Conservation (phyloP, 2,888 invertebrate genomes). For the Hyalella azteca region DNA sequence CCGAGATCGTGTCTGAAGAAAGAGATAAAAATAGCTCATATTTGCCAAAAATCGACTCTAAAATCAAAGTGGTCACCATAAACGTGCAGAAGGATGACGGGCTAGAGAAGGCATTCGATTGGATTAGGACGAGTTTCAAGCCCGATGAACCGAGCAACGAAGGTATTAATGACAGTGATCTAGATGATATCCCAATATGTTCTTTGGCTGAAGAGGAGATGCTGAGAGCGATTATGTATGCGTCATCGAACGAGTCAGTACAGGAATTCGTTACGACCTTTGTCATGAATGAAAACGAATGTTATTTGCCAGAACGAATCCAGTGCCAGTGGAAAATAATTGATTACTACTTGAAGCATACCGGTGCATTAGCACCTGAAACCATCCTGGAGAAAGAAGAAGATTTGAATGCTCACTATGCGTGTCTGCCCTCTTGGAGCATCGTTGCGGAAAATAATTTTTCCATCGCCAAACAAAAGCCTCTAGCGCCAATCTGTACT, state of each 20-base stretch:
- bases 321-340: constrained; percentile 43
- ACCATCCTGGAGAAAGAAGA: background rate
- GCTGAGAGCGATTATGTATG: constrained; percentile 46
- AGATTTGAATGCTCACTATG: background rate
- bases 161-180: constrained; percentile 38
- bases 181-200: constrained; percentile 47
- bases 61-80: constrained; percentile 10
- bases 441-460: no score
- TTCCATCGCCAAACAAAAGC: no score
- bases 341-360: constrained; percentile 23
- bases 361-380: background rate
- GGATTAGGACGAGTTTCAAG: constrained; percentile 15
- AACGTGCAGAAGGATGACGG: background rate
- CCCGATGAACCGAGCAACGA: background rate
- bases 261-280: constrained; percentile 46
- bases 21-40: background rate
- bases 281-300: constrained; percentile 42
- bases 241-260: constrained; percentile 38
- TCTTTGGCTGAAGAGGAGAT: constrained; percentile 48
- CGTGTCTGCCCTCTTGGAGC: background rate
- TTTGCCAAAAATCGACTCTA: no score
- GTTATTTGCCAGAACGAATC: constrained; percentile 46
- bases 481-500: no score
- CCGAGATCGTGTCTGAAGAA: background rate
- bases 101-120: background rate